Evolutionary conservation across 2,888 invertebrate species (phyloP).

Genomic region (Epicampocera succincta): DNA sequence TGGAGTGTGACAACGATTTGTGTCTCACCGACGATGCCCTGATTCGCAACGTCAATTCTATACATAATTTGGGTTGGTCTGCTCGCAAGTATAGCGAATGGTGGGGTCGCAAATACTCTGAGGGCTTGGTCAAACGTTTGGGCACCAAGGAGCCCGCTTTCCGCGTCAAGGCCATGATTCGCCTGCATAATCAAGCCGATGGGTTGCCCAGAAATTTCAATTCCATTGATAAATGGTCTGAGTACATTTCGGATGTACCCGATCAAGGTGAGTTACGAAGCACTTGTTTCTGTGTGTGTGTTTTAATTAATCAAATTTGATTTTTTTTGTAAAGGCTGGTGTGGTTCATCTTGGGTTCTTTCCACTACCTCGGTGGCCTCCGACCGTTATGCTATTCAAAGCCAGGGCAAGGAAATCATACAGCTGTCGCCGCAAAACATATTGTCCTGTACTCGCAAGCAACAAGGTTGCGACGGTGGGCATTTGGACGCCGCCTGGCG

Average conservation of each 20-base stretch:
- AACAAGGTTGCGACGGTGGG: conserved; percentile 94
- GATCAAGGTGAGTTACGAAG: conserved; percentile 86
- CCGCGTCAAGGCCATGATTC: conserved; percentile 80
- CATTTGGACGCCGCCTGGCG: conserved; percentile 96
- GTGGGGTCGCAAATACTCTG: conserved; percentile 90
- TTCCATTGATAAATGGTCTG: conserved; percentile 88
- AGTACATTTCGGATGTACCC: conserved; percentile 86
- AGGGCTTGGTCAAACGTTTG: conserved; percentile 89
- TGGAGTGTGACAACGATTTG: conserved; percentile 86
- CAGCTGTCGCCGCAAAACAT: conserved; percentile 92
- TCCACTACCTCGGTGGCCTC: conserved; percentile 91
- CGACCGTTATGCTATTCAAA: conserved; percentile 92
- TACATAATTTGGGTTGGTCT: conserved; percentile 86
- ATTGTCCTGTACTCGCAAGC: conserved; percentile 90
- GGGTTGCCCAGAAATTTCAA: conserved; percentile 89
- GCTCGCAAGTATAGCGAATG: conserved; percentile 92
- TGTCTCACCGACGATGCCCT: conserved; percentile 90
- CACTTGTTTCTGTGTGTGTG: too few relatives aligned
- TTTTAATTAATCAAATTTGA: too few relatives aligned
- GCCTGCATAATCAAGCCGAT: conserved; percentile 75
- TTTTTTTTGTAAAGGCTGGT: conserved; percentile 82
- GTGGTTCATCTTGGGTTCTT: conserved; percentile 97
- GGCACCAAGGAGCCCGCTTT: conserved; percentile 83
- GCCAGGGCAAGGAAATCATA: conserved; percentile 88
- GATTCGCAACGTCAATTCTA: conserved; percentile 85